Evolutionary conservation across 1,140 invertebrate species (phyloP).

Genomic region (Drosophila nigrodunni): DNA sequence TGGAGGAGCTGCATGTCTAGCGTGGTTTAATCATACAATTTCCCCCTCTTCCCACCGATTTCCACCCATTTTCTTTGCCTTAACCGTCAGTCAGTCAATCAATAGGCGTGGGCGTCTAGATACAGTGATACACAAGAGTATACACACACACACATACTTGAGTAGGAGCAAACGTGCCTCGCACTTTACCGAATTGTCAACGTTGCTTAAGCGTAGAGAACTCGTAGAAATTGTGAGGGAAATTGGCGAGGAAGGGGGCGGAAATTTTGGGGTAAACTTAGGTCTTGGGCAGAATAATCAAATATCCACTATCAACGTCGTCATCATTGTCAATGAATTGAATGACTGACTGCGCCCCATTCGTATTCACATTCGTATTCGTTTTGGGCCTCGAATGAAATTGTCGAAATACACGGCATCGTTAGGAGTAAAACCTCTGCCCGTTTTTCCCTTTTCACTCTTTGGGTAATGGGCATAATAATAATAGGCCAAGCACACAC

Average conservation of each 20-base stretch:
- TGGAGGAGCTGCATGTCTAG: conserved; percentile 67
- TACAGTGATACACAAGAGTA: conserved; percentile 18
- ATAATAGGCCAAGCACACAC: conserved; percentile 22
- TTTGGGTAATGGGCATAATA: conserved; percentile 42
- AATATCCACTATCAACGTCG: conserved; percentile 71
- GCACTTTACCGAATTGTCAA: conserved; percentile 81
- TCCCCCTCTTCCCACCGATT: not conserved
- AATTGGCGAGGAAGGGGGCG: not conserved
- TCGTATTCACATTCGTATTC: conserved; percentile 13
- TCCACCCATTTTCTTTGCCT: not conserved
- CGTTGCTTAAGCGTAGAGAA: conserved; percentile 32
- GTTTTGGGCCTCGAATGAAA: conserved; percentile 53
- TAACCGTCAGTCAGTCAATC: conserved; percentile 40
- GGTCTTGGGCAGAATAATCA: conserved; percentile 42
- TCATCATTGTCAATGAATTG: conserved; percentile 81
- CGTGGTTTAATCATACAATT: conserved; percentile 66
- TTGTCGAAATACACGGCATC: conserved; percentile 76
- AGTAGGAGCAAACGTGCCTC: conserved; percentile 8
- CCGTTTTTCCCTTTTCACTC: not conserved
- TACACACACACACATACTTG: conserved; percentile 14
- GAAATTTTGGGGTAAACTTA: not conserved
- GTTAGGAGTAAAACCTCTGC: not conserved
- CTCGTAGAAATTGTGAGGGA: not conserved
- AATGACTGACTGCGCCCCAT: conserved; percentile 61
- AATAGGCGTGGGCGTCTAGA: conserved; percentile 50